These are phyloP conservation scores for Aphis craccivora DNA, from an alignment of 1,140 invertebrate genomes.

Conservation along the genomic window DNA sequence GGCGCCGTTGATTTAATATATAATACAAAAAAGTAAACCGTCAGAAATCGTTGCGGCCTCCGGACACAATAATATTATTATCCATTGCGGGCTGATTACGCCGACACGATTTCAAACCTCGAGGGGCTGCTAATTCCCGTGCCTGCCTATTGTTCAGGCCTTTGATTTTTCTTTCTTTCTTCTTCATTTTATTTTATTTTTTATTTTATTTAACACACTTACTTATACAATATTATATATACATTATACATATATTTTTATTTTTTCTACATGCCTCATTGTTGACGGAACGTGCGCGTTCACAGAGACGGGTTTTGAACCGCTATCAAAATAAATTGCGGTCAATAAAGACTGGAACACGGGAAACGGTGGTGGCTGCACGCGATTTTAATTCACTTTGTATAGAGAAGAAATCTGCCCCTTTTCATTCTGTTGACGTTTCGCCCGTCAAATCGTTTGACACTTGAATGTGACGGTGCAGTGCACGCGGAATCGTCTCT, in stretches of 20 bases:
- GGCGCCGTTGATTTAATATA: background rate
- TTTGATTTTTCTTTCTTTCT: slow-evolving; percentile 41
- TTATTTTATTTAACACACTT: slow-evolving; percentile 5
- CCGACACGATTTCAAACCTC: slow-evolving; percentile 54
- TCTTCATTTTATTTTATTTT: background rate
- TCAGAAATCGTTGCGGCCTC: slow-evolving; percentile 34
- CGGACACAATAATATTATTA: slow-evolving; percentile 18
- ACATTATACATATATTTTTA: slow-evolving; percentile 39
- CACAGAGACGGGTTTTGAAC: slow-evolving; percentile 38
- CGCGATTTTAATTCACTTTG: slow-evolving; percentile 56
- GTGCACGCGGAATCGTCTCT: slow-evolving; percentile 24
- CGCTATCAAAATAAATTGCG: slow-evolving; percentile 58
- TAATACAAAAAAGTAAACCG: slow-evolving; percentile 8
- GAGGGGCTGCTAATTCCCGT: slow-evolving; percentile 53
- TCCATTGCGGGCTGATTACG: slow-evolving; percentile 47
- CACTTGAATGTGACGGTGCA: slow-evolving; percentile 31
- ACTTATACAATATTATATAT: background rate
- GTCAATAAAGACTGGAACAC: slow-evolving; percentile 51
- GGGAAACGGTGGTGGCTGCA: slow-evolving; percentile 45
- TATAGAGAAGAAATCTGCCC: slow-evolving; percentile 49
- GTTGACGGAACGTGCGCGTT: slow-evolving; percentile 54
- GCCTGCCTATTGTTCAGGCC: slow-evolving; percentile 47
- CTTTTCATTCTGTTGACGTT: slow-evolving; percentile 58
- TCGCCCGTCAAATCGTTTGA: slow-evolving; percentile 53
- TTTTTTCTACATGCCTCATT: slow-evolving; percentile 39